Evolutionary conservation across 2,113 vertebrate species (phyloP).

Genomic region (Stictonetta naevosa): DNA sequence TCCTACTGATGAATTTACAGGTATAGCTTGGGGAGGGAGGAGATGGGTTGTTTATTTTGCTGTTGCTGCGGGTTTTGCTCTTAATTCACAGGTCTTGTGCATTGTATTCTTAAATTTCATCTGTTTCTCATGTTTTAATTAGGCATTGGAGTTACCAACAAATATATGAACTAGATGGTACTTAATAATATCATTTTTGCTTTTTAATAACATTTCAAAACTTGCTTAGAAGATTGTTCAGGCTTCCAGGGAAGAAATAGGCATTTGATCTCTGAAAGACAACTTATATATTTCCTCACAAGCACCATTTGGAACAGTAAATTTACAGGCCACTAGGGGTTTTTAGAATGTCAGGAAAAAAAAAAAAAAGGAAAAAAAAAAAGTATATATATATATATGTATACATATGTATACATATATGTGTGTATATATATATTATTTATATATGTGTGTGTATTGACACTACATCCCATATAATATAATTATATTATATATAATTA

Average conservation of each 20-base stretch:
- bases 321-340: background rate
- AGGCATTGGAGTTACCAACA: background rate
- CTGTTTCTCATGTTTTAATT: background rate
- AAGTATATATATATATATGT: too few species aligned
- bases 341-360: background rate
- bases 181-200: background rate
- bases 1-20: background rate
- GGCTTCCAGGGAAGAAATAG: background rate
- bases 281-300: background rate
- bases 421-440: background rate
- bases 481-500: too few species aligned
- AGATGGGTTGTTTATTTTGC: fast-evolving
- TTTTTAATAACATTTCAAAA: background rate
- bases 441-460: too few species aligned
- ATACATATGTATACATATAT: too few species aligned
- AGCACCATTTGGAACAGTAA: background rate
- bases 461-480: too few species aligned
- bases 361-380: too few species aligned
- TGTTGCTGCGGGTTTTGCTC: background rate
- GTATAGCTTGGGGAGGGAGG: fast-evolving
- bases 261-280: background rate
- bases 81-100: background rate
- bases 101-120: background rate
- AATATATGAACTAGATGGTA: background rate
- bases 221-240: background rate